Evolutionary conservation across 1,140 invertebrate species (phyloP), one percentile per base, ranked within the genome.

Genomic region (Micrasema minimum): DNA sequence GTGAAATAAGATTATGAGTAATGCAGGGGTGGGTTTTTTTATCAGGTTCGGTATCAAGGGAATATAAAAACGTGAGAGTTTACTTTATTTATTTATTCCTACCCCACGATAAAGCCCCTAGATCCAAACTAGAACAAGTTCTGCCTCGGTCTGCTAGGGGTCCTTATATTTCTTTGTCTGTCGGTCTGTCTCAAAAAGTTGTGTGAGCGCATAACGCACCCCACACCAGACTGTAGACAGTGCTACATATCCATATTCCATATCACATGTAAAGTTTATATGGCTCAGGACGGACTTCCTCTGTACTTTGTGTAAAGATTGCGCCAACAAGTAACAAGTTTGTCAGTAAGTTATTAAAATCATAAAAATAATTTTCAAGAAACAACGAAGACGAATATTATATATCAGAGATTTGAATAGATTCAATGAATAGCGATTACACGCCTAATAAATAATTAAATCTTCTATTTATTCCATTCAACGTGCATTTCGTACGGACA

Each of bases 401-500:
- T n/a, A n/a, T n/a, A n/a, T n/a, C n/a, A n/a, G n/a, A n/a, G n/a
- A n/a, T n/a, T n/a, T n/a, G n/a, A n/a, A 46, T 38, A 23, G 5
- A 16, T 16, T 26, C 22, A 16, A n/a, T 48, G 41, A 64, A 64
- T 64, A 11, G 11, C 61, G 43, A 64, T 64, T 46, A 64, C 14
- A 64, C 45, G 61, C 38, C 14, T 46, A 64, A 64, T 64, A 64
- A 64, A 64, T 64, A 22, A 26, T 12, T 64, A 23, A n/a, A 22
- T 14, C 23, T 64, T 64, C 43, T 16, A 23, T 35, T 48, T 22
- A 26, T 26, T 46, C 41, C 26, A 64, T 64, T 46, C 20, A 64
- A 12, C 5, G 6, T 64, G 11, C 14, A 48, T n/a, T 31, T 10
- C 18, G 12, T 12, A 6, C 23, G 23, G 61, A 64, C 22, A 46